phyloP scores from a whole-genome alignment of 2,888 invertebrate species.

The Odontocolon sp. region DNA sequence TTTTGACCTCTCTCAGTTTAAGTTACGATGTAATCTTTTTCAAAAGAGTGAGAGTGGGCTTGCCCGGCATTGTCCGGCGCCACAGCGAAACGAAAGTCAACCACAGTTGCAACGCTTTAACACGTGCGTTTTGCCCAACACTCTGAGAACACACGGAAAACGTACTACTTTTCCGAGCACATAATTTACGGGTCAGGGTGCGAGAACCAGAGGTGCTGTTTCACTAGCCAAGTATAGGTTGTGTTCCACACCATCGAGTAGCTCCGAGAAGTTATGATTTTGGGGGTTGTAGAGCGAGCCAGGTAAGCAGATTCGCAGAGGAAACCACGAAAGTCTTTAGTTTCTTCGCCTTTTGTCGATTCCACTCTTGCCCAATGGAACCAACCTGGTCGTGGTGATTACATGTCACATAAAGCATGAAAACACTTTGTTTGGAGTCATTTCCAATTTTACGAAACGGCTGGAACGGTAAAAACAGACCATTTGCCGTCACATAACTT shows the following conservation, averaged over 20 bases:
- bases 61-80: slow-evolving; percentile 58
- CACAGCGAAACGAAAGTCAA: slow-evolving; percentile 30
- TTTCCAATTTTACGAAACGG: slow-evolving; percentile 50
- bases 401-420: slow-evolving; percentile 77
- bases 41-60: slow-evolving; percentile 44
- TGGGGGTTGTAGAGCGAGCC: slow-evolving; percentile 19
- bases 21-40: slow-evolving; percentile 64
- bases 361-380: background rate
- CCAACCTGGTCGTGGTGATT: slow-evolving; percentile 62
- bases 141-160: slow-evolving; percentile 24
- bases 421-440: slow-evolving; percentile 69
- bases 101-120: slow-evolving; percentile 50
- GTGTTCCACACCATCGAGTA: slow-evolving; percentile 49
- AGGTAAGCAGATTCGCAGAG: slow-evolving; percentile 52
- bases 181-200: slow-evolving; percentile 67
- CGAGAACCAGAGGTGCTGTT: background rate
- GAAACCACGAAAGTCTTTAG: slow-evolving; percentile 38
- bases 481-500: slow-evolving; percentile 54
- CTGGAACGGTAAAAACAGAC: slow-evolving; percentile 47
- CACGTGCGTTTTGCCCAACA: background rate
- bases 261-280: slow-evolving; percentile 66
- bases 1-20: slow-evolving; percentile 40
- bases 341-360: slow-evolving; percentile 44
- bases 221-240: background rate
- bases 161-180: slow-evolving; percentile 67